These are phyloP conservation scores for Microctonus brassicae DNA, from an alignment of 2,888 invertebrate genomes.

Conservation along the genomic window DNA sequence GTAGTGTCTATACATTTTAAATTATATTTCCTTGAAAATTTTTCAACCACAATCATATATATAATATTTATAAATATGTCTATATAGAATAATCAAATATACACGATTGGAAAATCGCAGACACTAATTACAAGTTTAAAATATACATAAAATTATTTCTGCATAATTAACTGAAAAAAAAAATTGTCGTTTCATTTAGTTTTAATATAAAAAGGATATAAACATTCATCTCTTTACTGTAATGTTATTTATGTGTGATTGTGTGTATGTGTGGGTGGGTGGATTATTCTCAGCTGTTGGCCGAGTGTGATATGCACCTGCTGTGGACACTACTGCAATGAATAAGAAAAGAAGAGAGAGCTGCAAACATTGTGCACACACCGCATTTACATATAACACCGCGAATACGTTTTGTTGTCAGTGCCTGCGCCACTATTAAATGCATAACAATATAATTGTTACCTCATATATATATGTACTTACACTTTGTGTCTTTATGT, in stretches of 20 bases:
- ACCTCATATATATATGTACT: conserved; percentile 7
- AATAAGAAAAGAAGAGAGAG: background rate
- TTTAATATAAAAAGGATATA: too few relatives aligned
- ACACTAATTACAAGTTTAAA: too few relatives aligned
- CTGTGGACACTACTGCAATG: conserved; percentile 5
- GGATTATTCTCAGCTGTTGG: conserved; percentile 28
- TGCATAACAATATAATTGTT: conserved; percentile 24
- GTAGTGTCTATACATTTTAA: background rate
- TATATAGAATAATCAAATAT: background rate
- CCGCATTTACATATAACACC: conserved; percentile 3
- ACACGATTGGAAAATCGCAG: too few relatives aligned
- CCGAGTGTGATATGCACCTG: conserved; percentile 26
- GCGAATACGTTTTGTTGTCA: background rate
- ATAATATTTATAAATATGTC: too few relatives aligned
- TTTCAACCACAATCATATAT: too few relatives aligned
- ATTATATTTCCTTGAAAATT: background rate
- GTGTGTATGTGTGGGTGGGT: conserved; percentile 16
- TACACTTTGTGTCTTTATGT: conserved; percentile 5
- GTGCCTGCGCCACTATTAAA: background rate
- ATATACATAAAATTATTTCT: too few relatives aligned
- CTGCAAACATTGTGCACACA: conserved; percentile 1
- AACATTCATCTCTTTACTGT: too few relatives aligned
- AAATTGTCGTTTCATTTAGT: too few relatives aligned
- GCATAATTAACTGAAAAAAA: too few relatives aligned
- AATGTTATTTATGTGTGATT: background rate